Conservation (phyloP, 2,113 vertebrate species). For the Piaya cayana region DNA sequence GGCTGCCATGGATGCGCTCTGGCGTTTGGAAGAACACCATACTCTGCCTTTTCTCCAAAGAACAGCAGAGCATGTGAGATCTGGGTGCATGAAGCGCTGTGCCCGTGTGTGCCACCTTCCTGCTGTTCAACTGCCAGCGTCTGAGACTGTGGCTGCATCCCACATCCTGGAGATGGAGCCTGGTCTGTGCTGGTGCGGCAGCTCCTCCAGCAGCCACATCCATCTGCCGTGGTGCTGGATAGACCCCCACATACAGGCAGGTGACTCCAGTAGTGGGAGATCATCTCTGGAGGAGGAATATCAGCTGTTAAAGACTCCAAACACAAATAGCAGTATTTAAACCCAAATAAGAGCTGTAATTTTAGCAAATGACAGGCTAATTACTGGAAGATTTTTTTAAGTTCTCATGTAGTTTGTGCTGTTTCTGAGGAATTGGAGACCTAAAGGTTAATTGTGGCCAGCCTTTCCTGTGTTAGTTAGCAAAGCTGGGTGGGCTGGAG, state of each 20-base stretch:
- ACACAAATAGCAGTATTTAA: not conserved
- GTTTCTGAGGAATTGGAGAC: not conserved
- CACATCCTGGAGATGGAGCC: not conserved
- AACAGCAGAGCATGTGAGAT: not conserved
- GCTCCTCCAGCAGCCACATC: not conserved
- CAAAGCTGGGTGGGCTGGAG: not conserved
- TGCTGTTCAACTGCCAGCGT: fast-evolving
- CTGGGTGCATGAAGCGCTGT: fast-evolving
- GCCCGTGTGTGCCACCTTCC: fast-evolving
- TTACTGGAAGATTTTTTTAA: not conserved
- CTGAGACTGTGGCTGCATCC: not conserved
- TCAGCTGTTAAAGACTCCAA: not conserved
- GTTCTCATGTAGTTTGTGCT: not conserved
- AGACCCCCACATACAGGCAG: not conserved
- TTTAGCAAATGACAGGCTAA: not conserved
- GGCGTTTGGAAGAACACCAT: fast-evolving
- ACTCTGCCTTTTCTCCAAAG: not conserved
- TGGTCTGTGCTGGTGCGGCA: not conserved
- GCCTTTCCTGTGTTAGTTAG: not conserved
- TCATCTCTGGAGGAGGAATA: not conserved
- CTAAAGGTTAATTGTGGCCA: not conserved
- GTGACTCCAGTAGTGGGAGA: not conserved
- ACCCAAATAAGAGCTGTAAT: not conserved
- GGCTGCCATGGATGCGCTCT: not conserved
- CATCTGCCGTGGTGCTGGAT: not conserved